Base-by-base conservation (phyloP, 1,140 invertebrate genomes). In the Archivesica marissinica region DNA sequence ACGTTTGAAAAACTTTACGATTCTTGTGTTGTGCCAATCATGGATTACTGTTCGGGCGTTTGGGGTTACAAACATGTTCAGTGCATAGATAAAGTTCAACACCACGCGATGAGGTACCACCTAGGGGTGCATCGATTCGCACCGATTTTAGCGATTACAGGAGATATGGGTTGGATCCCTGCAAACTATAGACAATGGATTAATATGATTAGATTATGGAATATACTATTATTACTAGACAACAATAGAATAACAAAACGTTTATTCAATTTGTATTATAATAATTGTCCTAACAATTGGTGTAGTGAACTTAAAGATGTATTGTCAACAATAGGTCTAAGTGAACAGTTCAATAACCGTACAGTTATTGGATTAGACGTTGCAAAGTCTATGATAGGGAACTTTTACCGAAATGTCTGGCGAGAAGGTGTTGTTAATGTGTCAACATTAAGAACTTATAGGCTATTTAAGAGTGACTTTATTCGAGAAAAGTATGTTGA, bases 1-100 rank as follows among this genome's bases (percentile, higher is more conserved):
- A 68, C 59, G 17, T 79, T 50, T 50, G 9, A 75, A 6, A 85
- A 78, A 52, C 35, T 85, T 1, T 85, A 38, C 44, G 20, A 54
- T 17, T 59, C 54, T 3, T 52, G 74, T 70, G 41, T 85, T 13
- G 56, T 17, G 52, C 64, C 4, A 68, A 68, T 68, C 39, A 68
- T 68, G 64, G 64, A 68, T 68, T 68, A 68, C n/a, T 68, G 64
- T 35, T 68, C 64, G 15, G 13, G 30, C 15, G 64, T 68, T 33
- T 33, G 30, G 64, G 33, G 64, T 38, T 68, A 38, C 13, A 68
- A 25, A 41, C 9, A n/a, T 13, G 2, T 0, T 20, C 64, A 68
- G 11, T 7, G 33, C 23, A 68, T 68, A 38, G 30, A 68, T 6
- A 68, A 68, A 13, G 64, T 38, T n/a, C 15, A 33, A 25, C 64